Evolutionary conservation across 2,113 vertebrate genomes (phyloP), one percentile per base, ranked within the genome.

Genomic region (Nettapus auritus): DNA sequence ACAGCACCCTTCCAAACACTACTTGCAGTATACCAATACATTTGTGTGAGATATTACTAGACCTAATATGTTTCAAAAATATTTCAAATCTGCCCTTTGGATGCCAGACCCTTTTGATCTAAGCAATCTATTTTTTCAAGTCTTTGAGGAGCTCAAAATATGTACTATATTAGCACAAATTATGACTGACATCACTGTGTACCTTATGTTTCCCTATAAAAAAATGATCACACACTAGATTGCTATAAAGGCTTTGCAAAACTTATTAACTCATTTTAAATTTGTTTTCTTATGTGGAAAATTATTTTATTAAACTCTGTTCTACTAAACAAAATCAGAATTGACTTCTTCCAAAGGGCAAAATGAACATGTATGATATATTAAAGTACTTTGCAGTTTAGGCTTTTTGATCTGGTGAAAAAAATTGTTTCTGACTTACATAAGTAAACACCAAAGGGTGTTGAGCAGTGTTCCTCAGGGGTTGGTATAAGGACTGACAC

Each of bases 221-320:
- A 96, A 95, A 90, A 88, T 66, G 52, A 89, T 95, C 55, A 70
- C 62, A 82, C 48, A 73, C 88, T 19, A 95, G 48, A 96, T 82
- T 76, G 46, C 64, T 88, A 25, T 75, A 70, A 90, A 90, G 13
- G 50, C 50, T 79, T 15, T 22, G 56, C 18, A 69, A 79, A 59
- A 26, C 44, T 70, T 81, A 96, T 93, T 94, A 90, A 57, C 67
- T 88, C 64, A 42, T 44, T 89, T 92, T 70, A 44, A 56, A 66
- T 92, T 94, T 69, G 89, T 81, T 94, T 96, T 95, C 86, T 94
- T 92, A 86, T 64, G 68, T 53, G 50, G 79, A 88, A 91, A 95
- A 90, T 91, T n/a, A 97, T 93, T 94, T 96, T 95, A 38, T 91
- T 85, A 96, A 94, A 75, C 56, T 68, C 75, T 78, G 38, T 10